Base-by-base conservation (phyloP, 1,140 invertebrate genomes). In the Octopus bimaculoides region DNA sequence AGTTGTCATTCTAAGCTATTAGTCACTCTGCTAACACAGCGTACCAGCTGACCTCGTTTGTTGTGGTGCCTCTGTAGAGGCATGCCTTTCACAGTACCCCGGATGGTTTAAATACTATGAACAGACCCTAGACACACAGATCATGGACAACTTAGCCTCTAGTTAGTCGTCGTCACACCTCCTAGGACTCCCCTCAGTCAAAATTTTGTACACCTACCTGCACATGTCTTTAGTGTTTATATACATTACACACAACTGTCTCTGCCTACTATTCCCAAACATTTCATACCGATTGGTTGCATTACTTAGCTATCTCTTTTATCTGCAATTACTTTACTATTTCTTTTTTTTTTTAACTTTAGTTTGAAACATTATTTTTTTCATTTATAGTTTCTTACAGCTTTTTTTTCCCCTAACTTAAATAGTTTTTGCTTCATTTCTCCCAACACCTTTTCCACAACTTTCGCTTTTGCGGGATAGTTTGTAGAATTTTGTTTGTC, bases 61-160 rank as follows among this genome's bases (percentile, higher is more conserved):
- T 66, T 41, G 26, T 41, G 26, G 26, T 41, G 26, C 26, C 61
- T 66, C 61, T 66, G 61, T 66, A 66, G n/a, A n/a, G n/a, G 12
- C 61, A 14, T n/a, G 61, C 61, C 61, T 66, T 66, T 66, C 12
- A 66, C 61, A 66, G 61, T 66, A 66, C 61, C 61, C 61, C 61
- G 61, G 61, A 66, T 66, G 61, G 61, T 14, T n/a, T 66, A 14
- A n/a, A 14, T 66, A 66, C 12, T n/a, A 66, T 66, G 12, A 14
- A 66, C 12, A 66, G 12, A 66, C 12, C 61, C 61, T n/a, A n/a
- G 61, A n/a, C n/a, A 12, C 61, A 12, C 61, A 66, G 61, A 66
- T 66, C 61, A n/a, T n/a, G 61, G 12, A 66, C 61, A 66, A 66
- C 61, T 66, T n/a, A 14, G 61, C 61, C 61, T n/a, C 61, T 66